Conservation (phyloP, 1,140 invertebrate species). For the Lepidostoma basale region DNA sequence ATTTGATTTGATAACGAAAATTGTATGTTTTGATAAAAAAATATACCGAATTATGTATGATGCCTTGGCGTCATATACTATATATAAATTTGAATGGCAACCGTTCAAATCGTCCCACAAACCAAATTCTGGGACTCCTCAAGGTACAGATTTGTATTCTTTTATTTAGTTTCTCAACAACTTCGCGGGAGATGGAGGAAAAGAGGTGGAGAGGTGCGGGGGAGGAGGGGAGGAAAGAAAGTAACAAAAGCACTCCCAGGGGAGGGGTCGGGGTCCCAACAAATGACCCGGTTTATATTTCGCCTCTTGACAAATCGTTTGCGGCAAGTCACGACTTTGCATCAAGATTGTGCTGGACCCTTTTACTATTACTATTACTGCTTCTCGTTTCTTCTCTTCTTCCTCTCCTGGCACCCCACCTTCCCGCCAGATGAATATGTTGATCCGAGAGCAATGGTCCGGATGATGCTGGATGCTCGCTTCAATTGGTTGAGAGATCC, state of each 20-base stretch:
- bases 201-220: conserved; percentile 23
- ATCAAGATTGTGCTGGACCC: conserved; percentile 41
- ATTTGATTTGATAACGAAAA: no score
- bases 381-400: conserved; percentile 8
- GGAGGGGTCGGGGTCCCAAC: conserved; percentile 34
- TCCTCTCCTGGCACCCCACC: background rate
- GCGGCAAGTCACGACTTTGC: conserved; percentile 45
- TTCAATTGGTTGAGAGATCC: conserved; percentile 4
- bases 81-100: no score
- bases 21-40: no score
- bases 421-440: conserved; percentile 24
- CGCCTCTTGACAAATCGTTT: conserved; percentile 45
- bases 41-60: no score
- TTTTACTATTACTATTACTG: conserved; percentile 9
- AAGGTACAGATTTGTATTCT: no score
- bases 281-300: conserved; percentile 47
- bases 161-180: no score
- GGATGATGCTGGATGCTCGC: conserved; percentile 20
- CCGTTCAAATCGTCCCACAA: no score
- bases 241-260: conserved; percentile 21
- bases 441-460: conserved; percentile 28
- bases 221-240: conserved; percentile 6
- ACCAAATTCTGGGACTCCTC: no score
- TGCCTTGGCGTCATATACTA: no score
- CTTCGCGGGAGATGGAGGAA: background rate